phyloP scores from a whole-genome alignment of 2,888 invertebrate species.

The Monochamus alternatus region DNA sequence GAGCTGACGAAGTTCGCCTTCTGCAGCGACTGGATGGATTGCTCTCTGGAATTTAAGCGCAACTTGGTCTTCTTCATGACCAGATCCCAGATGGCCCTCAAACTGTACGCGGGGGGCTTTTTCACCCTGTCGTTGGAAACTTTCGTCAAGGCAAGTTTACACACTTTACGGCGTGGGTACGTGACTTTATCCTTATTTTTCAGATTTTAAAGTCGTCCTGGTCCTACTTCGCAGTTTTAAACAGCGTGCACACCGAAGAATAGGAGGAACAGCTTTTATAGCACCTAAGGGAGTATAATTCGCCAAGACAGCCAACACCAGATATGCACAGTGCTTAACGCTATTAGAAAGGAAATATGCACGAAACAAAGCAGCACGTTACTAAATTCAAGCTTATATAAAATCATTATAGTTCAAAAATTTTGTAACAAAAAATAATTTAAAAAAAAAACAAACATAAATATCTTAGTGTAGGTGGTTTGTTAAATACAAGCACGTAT shows the following conservation, averaged over 20 bases:
- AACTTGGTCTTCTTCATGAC: constrained; percentile 71
- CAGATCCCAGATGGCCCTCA: constrained; percentile 71
- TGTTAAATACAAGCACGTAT: no score
- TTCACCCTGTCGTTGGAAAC: constrained; percentile 73
- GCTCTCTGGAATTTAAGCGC: constrained; percentile 67
- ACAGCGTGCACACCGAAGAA: constrained; percentile 7
- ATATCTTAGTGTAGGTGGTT: no score
- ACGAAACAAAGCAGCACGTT: no score
- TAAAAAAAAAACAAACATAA: no score
- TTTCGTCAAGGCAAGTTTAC: constrained; percentile 70
- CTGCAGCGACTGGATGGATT: constrained; percentile 67
- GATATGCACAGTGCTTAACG: no score
- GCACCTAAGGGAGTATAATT: no score
- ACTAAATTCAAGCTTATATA: no score
- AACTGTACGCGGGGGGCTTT: constrained; percentile 71
- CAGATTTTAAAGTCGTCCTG: constrained; percentile 76
- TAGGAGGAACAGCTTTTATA: no score
- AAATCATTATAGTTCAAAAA: no score
- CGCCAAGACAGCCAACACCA: no score
- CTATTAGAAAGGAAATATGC: no score
- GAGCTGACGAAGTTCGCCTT: constrained; percentile 70
- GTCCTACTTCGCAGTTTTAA: constrained; percentile 73
- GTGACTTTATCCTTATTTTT: constrained; percentile 58
- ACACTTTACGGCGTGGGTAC: not conserved
- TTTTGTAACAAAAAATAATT: no score